Conservation (phyloP, 2,888 invertebrate species). For the Dione vanillae region DNA sequence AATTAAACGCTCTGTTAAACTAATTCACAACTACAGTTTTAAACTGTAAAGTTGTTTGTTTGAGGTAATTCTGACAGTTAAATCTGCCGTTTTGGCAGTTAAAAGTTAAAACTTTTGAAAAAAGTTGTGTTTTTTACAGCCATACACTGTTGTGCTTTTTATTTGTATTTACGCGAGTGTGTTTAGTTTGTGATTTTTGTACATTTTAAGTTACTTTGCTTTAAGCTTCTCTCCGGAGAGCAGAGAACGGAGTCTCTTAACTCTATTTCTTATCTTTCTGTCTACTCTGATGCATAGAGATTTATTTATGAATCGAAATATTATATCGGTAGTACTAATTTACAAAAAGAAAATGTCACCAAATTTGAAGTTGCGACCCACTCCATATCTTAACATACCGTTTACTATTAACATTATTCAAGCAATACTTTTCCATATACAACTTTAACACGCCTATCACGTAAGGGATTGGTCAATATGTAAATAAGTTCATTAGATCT, state of each 20-base stretch:
- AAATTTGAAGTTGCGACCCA: not conserved
- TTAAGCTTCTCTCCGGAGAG: too few relatives aligned
- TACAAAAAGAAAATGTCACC: not conserved
- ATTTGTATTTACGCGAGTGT: not conserved
- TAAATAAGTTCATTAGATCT: slow-evolving; percentile 40
- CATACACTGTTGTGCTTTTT: not conserved
- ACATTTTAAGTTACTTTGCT: too few relatives aligned
- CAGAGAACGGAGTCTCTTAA: too few relatives aligned
- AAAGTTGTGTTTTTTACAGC: not conserved
- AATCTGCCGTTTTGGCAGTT: slow-evolving; percentile 25
- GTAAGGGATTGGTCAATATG: slow-evolving; percentile 37
- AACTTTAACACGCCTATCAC: slow-evolving; percentile 32
- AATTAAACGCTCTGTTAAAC: slow-evolving; percentile 35
- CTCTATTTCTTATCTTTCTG: too few relatives aligned
- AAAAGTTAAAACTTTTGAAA: slow-evolving; percentile 18
- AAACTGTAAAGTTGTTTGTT: slow-evolving; percentile 34
- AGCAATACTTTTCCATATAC: not conserved
- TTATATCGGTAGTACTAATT: too few relatives aligned
- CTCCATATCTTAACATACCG: not conserved
- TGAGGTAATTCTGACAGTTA: slow-evolving; percentile 29
- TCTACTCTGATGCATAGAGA: too few relatives aligned
- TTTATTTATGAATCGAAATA: too few relatives aligned
- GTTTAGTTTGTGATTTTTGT: too few relatives aligned
- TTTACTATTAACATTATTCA: slow-evolving; percentile 6
- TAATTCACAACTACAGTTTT: slow-evolving; percentile 35